Evolutionary conservation across 2,113 vertebrate species (phyloP), one percentile per base, ranked within the genome.

Genomic region (Hyaena hyaena): DNA sequence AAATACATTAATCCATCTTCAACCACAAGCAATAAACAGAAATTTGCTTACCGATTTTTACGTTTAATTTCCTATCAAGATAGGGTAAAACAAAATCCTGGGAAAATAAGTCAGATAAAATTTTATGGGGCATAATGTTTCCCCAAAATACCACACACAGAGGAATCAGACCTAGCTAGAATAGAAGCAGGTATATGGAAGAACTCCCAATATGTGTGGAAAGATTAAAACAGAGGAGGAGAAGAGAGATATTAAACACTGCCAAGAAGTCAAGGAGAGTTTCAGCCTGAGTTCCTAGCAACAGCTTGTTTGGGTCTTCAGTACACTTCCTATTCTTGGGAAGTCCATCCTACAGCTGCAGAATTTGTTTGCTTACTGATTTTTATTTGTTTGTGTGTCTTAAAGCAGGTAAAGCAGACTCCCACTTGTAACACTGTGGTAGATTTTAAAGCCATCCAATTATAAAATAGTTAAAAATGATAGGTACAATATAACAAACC

Each of bases 31-130:
- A 61, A 89, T 39, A 77, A 68, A 81, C 33, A 55, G 15, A 91
- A 23, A 71, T 50, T 65, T 92, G 83, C 35, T 90, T 77, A 73
- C 6, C 10, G 65, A 86, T 61, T 76, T 95, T 92, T 39, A 39
- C 55, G 85, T 89, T 94, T 73, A 79, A 94, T 88, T 94, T 91
- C 19, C 90, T 88, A 85, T 71, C 35, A 71, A 92, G 7, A 82
- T 50, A 91, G 39, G 45, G 17, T 43, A 73, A 91, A 91, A 39
- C 15, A 69, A 88, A 91, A 68, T 39, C 21, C 24, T 88, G 23
- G 3, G 21, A 74, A 10, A 82, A 82, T 50, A 79, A 92, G 28
- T 8, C 63, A 94, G 91, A 45, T 84, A 77, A 87, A 11, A 85
- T 31, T 31, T 65, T 15, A 35, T 65, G 11, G 10, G 16, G 55